Conservation (phyloP, 2,797 vertebrate species). For the Diceros bicornis region DNA sequence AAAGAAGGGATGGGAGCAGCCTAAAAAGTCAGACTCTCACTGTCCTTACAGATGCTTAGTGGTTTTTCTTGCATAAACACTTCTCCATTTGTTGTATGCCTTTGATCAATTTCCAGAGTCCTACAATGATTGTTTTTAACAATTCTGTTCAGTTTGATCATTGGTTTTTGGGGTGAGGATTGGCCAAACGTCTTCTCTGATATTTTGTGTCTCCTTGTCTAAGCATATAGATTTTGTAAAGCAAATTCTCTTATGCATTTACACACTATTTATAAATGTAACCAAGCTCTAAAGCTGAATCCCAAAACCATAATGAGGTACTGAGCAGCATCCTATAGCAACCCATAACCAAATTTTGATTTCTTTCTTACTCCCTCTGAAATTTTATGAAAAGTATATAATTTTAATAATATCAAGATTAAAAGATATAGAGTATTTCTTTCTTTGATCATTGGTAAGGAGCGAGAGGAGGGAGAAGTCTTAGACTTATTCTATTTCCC, state of each 20-base stretch:
- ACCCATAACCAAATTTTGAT: not conserved
- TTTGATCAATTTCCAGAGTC: not conserved
- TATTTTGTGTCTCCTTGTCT: not conserved
- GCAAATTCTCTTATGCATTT: not conserved
- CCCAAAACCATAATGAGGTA: not conserved
- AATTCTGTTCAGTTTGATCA: not conserved
- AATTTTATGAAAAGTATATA: not conserved
- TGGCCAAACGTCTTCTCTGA: not conserved
- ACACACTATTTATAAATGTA: not conserved
- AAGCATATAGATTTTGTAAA: not conserved
- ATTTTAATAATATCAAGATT: conserved; percentile 34
- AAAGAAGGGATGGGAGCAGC: not conserved
- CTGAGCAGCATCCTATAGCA: not conserved
- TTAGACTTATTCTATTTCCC: not conserved
- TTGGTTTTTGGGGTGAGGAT: not conserved
- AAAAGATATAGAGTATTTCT: not conserved
- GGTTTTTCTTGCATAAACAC: not conserved
- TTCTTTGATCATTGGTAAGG: not conserved
- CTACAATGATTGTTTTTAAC: not conserved
- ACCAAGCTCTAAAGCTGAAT: not conserved
- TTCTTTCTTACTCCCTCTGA: not conserved
- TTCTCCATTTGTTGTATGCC: not conserved
- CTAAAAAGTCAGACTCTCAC: not conserved
- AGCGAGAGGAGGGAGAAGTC: not conserved
- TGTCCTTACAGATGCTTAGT: not conserved